Evolutionary conservation across 2,797 vertebrate genomes (phyloP), one percentile per base, ranked within the genome.

Genomic region (Hozukius guyotensis): DNA sequence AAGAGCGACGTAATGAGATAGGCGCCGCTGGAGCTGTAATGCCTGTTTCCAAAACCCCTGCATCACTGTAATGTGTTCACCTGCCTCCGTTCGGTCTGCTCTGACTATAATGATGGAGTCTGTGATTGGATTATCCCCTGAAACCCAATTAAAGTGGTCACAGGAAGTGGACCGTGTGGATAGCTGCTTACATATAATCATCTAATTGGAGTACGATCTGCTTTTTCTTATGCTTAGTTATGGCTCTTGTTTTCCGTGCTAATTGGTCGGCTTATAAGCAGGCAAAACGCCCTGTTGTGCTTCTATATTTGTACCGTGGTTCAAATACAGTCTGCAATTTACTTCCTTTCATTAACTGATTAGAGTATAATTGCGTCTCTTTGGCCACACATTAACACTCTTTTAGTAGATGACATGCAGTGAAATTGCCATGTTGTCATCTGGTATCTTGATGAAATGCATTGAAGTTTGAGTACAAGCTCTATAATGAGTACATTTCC

Each of bases 1-100:
- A 75, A 89, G 72, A 84, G 82, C 67, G 32, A 66, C 73, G 66
- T 88, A 89, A 91, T 90, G 81, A 85, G 64, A 53, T 73, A 34
- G 66, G 62, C 2, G 52, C 64, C 74, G 82, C 77, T 56, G 71
- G 53, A 87, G 80, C 52, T 13, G 42, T 84, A 73, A 88, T 72
- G 78, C 68, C 53, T 34, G 55, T 57, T 32, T 81, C n/a, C 27
- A n/a, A 75, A 81, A 72, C 38, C 22, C n/a, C 67, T 56, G 68
- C 75, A 18, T 71, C 56, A 10, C 36, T 31, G 61, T 12, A 6
- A 78, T 24, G 27, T 8, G 42, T 31, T 84, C 57, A 68, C 74
- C 66, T 75, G 65, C 29, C 72, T 72, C 42, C 11, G 14, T 59
- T 80, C 2, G 9, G 70, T 75, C 63, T 64, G 42, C 61, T 61